These are phyloP conservation scores for Podocnemis expansa DNA, from an alignment of 2,113 vertebrate genomes.

Conservation along the genomic window DNA sequence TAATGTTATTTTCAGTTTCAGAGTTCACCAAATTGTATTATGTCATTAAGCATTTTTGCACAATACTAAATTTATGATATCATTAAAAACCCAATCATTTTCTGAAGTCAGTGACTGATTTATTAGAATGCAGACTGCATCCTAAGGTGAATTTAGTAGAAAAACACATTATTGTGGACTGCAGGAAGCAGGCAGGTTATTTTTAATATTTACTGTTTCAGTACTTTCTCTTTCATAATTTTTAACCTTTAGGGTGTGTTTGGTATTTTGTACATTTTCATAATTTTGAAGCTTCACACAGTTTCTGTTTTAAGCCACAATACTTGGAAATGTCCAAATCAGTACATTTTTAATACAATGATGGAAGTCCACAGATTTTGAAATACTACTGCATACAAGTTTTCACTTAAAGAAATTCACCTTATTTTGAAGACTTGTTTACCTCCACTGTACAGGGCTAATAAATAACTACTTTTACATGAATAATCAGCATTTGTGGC, in stretches of 20 bases:
- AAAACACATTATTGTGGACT: not conserved
- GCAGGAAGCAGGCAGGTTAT: not conserved
- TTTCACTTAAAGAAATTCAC: constrained; percentile 9
- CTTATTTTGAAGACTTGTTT: not conserved
- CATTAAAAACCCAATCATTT: constrained; percentile 46
- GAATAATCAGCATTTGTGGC: not conserved
- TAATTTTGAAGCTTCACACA: not conserved
- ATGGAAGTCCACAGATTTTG: not conserved
- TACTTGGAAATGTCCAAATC: not conserved
- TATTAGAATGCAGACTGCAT: constrained; percentile 16
- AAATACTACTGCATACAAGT: not conserved
- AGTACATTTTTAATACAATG: constrained; percentile 31
- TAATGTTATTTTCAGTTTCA: constrained; percentile 9
- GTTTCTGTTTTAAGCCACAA: not conserved
- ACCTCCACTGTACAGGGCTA: not conserved
- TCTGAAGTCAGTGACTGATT: constrained; percentile 28
- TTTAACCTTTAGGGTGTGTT: not conserved
- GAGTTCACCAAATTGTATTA: constrained; percentile 28
- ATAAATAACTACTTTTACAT: not conserved
- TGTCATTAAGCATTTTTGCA: constrained; percentile 41
- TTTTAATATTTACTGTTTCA: not conserved
- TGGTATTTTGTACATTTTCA: too few species aligned
- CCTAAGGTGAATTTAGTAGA: constrained; percentile 27
- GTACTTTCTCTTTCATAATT: not conserved
- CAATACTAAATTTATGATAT: constrained; percentile 43